phyloP scores from a whole-genome alignment of 2,797 vertebrate species.

The Gallinago stenura region DNA sequence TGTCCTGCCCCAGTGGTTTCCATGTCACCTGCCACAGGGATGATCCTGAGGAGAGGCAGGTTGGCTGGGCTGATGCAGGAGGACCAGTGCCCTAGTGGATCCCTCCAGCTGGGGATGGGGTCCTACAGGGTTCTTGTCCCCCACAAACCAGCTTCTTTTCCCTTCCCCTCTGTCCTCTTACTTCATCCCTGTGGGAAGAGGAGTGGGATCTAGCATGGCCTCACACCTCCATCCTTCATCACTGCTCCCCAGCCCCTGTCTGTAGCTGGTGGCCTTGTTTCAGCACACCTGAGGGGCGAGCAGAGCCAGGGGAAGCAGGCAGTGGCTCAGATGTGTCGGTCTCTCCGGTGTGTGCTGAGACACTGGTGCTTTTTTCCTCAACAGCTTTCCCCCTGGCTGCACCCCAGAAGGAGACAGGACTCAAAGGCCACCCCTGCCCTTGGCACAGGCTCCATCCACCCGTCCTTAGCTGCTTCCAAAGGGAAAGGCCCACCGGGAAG shows the following conservation, averaged over 20 bases:
- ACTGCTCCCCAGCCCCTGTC: neutral
- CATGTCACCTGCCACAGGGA: neutral
- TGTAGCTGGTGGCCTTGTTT: neutral
- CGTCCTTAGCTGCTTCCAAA: neutral
- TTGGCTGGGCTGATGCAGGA: neutral
- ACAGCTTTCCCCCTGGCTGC: conserved; percentile 19
- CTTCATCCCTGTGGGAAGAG: neutral
- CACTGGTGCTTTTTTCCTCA: neutral
- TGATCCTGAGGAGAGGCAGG: neutral
- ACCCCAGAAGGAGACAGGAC: neutral
- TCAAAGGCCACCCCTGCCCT: neutral
- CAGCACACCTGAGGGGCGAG: neutral
- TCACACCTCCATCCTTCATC: neutral
- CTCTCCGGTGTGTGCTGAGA: neutral
- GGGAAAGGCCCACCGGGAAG: neutral
- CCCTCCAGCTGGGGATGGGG: neutral
- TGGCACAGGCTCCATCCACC: neutral
- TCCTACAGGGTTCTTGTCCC: neutral
- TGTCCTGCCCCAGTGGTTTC: neutral
- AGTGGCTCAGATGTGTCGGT: neutral
- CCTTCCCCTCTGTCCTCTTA: neutral
- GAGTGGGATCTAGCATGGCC: neutral
- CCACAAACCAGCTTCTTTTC: neutral
- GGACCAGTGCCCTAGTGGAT: neutral
- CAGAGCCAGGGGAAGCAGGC: neutral